Evolutionary conservation across 1,140 invertebrate species (phyloP).

Genomic region (Bathynomus jamesi): DNA sequence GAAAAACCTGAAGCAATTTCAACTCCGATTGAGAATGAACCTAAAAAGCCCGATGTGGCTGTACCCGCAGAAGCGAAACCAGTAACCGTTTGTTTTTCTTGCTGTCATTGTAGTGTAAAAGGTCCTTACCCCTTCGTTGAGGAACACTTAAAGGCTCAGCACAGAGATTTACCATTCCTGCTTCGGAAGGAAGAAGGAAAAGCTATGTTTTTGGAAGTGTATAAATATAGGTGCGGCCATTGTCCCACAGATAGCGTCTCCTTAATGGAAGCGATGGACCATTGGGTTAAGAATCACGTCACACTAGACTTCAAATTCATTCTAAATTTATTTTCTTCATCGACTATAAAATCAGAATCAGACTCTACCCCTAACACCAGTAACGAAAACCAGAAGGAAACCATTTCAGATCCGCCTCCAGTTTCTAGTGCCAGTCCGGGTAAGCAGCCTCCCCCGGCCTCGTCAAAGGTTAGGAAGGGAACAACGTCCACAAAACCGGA

Average conservation of each 20-base stretch:
- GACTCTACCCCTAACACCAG: background rate
- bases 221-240: slow-evolving; percentile 32
- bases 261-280: slow-evolving; percentile 29
- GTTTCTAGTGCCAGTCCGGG: background rate
- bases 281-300: slow-evolving; percentile 30
- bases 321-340: background rate
- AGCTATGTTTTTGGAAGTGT: slow-evolving; percentile 23
- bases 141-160: slow-evolving; percentile 29
- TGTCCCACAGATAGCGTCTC: slow-evolving; percentile 27
- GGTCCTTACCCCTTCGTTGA: slow-evolving; percentile 16
- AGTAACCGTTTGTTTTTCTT: slow-evolving; percentile 12
- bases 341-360: background rate
- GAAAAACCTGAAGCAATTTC: background rate
- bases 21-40: slow-evolving; percentile 2
- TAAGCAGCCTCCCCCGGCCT: background rate
- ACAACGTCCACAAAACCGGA: background rate
- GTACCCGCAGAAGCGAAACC: background rate
- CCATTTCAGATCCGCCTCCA: too few species aligned
- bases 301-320: slow-evolving; percentile 23
- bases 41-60: background rate
- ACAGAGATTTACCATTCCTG: slow-evolving; percentile 29
- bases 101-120: slow-evolving; percentile 32
- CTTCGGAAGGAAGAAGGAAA: slow-evolving; percentile 26
- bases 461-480: background rate
- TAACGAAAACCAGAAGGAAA: too few species aligned